Evolutionary conservation across 2,113 vertebrate species (phyloP).

Genomic region (Rutilus rutilus): DNA sequence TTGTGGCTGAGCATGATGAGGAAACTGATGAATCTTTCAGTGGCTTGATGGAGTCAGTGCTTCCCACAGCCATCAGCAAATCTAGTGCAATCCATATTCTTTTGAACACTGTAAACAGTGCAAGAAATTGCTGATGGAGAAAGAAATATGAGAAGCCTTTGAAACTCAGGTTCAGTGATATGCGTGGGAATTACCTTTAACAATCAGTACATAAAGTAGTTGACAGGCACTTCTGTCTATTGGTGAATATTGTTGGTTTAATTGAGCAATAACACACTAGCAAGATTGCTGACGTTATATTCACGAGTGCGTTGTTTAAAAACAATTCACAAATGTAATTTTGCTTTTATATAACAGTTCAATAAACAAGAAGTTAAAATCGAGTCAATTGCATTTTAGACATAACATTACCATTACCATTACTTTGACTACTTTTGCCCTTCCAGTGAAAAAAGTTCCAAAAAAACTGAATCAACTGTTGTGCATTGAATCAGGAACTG

Average conservation of each 20-base stretch:
- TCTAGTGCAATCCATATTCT: conserved; percentile 23
- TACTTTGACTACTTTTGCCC: not conserved
- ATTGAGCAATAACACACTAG: not conserved
- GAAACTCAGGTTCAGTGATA: conserved; percentile 7
- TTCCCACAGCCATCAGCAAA: conserved; percentile 2
- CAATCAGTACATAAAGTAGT: not conserved
- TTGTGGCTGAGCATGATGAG: conserved; percentile 45
- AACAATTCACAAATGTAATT: not conserved
- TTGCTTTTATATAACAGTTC: not conserved
- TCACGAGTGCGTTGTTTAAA: not conserved
- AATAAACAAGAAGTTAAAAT: not conserved
- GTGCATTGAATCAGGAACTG: not conserved
- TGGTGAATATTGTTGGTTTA: conserved; percentile 12
- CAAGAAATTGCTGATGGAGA: conserved; percentile 20
- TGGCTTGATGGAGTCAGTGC: conserved; percentile 9
- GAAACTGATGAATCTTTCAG: conserved; percentile 42
- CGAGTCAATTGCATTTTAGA: not conserved
- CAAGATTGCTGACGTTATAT: not conserved
- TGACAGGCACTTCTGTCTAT: not conserved
- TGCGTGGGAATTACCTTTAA: conserved; percentile 32
- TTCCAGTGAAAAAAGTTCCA: not conserved
- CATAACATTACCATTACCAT: not conserved
- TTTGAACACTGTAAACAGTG: conserved; percentile 14
- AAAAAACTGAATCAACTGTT: not conserved
- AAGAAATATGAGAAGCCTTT: conserved; percentile 11